phyloP scores from a whole-genome alignment of 1,140 invertebrate species.

The Ridgeia piscesae region DNA sequence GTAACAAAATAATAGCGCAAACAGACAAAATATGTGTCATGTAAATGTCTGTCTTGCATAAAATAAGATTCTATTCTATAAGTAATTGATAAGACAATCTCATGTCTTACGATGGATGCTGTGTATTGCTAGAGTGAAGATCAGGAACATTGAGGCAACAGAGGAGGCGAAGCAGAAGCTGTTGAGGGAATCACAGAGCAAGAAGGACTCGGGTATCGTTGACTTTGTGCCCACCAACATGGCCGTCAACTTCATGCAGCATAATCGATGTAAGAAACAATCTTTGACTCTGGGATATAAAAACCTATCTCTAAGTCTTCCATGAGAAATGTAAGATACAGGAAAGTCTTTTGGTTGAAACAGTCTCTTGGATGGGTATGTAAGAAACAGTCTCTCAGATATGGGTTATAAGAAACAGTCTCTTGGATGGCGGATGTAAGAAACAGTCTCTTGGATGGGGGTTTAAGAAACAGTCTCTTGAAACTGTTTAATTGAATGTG shows the following conservation, averaged over 20 bases:
- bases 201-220: conserved; percentile 86
- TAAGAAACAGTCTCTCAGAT: neutral
- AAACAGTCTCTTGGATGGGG: neutral
- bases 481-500: too few relatives aligned
- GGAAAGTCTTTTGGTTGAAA: neutral
- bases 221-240: conserved; percentile 97
- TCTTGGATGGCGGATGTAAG: neutral
- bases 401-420: neutral
- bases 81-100: neutral
- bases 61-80: neutral
- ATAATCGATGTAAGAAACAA: conserved; percentile 78
- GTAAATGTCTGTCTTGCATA: too few relatives aligned
- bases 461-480: conserved; percentile 12
- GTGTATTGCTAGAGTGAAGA: conserved; percentile 74
- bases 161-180: conserved; percentile 95
- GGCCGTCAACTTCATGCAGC: conserved; percentile 96
- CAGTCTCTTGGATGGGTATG: neutral
- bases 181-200: conserved; percentile 82
- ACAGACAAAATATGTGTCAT: too few relatives aligned
- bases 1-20: too few relatives aligned
- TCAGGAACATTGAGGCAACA: conserved; percentile 95
- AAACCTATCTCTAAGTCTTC: too few relatives aligned
- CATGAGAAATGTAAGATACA: neutral
- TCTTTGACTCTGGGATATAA: too few relatives aligned
- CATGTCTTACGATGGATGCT: neutral